Base-by-base conservation (phyloP, 2,888 invertebrate species). In the Unio pictorum region DNA sequence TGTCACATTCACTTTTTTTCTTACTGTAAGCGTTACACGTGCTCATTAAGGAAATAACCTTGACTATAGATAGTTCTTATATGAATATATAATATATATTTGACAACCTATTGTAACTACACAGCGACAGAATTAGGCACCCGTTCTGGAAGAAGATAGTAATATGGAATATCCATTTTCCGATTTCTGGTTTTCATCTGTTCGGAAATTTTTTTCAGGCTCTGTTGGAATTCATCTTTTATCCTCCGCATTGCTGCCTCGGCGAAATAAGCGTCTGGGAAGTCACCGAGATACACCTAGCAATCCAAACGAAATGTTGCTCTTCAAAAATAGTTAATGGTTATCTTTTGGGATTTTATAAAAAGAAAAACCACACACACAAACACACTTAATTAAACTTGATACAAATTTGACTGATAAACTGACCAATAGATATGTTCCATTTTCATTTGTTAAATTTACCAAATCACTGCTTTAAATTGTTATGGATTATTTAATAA, bases 41-140 rank as follows among this genome's bases (percentile, higher is more conserved):
- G 11, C 45, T 45, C 34, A 34, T 34, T 15, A 45, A 3, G 15
- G 11, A 45, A 15, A 45, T 45, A 45, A 15, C 15, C 45, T 15
- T 45, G 45, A 45, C 45, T 45, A 45, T 15, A 45, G 45, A 45
- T 45, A 45, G 45, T 45, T 45, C 11, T 15, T 15, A 45, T 15
- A 45, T 45, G 45, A 45, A 2, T 15, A 45, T 45, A 3, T 45
- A 0, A 45, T 45, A 8, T 11, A 11, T 45, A 45, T 45, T 8
- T 3, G 11, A 45, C 8, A 11, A 45, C 1, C 11, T 45, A 45
- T 45, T 11, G 1, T 8, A 45, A 45, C 45, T 67, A 77, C 30
- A 74, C 74, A 7, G 74, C 73, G 3, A 74, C 74, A 34, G 74
- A 71, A 28, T 73, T 77, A 18, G 77, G 74, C 20, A 77, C 63